Evolutionary conservation across 1,140 invertebrate species (phyloP), one percentile per base, ranked within the genome.

Genomic region (Ceratosolen solmsi): DNA sequence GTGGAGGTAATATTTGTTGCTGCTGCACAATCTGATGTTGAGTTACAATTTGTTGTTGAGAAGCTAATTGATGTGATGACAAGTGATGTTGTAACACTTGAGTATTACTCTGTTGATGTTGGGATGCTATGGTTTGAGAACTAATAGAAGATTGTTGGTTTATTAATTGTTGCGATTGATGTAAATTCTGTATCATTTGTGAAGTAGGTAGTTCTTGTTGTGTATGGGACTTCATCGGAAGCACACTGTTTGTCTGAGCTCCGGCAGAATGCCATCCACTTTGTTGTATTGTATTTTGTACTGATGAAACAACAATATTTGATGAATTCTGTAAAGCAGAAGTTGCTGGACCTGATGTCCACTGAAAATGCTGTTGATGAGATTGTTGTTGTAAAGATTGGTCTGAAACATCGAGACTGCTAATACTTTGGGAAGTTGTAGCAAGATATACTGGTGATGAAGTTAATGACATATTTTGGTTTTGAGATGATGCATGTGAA

Each of bases 121-220:
- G 87, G 25, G 84, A 49, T 15, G 87, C 84, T 41, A 85, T 65
- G 41, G 79, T 58, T 80, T 90, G 83, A n/a, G 85, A 75, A 25
- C 81, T 80, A 49, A 86, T 83, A 9, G 86, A 27, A 38, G 85
- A 79, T 70, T 87, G 87, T 82, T 92, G 92, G 75, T 88, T 91
- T 54, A 91, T 49, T 38, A 90, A 70, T 79, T 90, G 92, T 86
- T 90, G 92, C 20, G 85, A 75, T 65, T 86, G 87, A 27, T 86
- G 84, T 51, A 87, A 83, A 54, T 77, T 85, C 74, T 85, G 82
- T 27, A 90, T 89, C 87, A 92, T 90, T 79, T 92, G 91, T 25
- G 80, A 73, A 84, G 84, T 84, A 84, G 87, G 20, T 22, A 77
- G 33, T 74, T 83, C 76, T 83, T 79, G 81, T n/a, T 51, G 68